Evolutionary conservation across 2,888 invertebrate genomes (phyloP), one percentile per base, ranked within the genome.

Genomic region (Zelleria hepariella): DNA sequence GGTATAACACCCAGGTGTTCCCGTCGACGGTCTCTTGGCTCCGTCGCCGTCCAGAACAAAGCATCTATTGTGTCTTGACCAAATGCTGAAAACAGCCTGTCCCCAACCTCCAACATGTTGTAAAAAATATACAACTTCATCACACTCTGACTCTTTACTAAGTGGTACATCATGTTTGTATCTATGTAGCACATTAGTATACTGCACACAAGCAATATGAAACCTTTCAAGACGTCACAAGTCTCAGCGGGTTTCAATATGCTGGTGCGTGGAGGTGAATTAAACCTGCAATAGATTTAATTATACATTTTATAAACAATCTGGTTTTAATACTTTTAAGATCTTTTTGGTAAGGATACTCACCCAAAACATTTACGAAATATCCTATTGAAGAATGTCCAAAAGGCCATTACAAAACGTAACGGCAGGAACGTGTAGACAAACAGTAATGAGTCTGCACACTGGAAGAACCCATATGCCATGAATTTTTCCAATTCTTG

Each of bases 41-140:
- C 99, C 5, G 98, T 98, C 0, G 99, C 99, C 4, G 99, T 99
- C 98, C 99, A 99, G 75, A 98, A 96, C 53, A 99, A 86, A 2
- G 99, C 97, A 90, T 99, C 99, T 64, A 99, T 94, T 7, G 97
- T 97, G 76, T 99, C 99, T 86, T 99, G 98, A 0, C 99, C 98
- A 86, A 98, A 97, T 32, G 97, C 97, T 60, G 98, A 98, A 75
- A 99, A 95, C 65, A 99, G 86, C 64, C 98, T 91, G 85, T 99
- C 99, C 15, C 97, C 98, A 58, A 98, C 98, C 90, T 99, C 99
- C 62, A 99, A 87, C 98, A 99, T 99, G 80, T 99, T 99, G 82
- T 97, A 99, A 88, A 99, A 98, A 77, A 99, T 98, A 77, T 99
- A 99, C 66, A 99, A 89, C 77, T 99, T 99, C 82, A 99, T 99